Percentiles rank a stretch among this genome's conserved stretches.
These are phyloP conservation scores for Drosophila jambulina DNA, from an alignment of 1,140 invertebrate species.

Conservation along the genomic window DNA sequence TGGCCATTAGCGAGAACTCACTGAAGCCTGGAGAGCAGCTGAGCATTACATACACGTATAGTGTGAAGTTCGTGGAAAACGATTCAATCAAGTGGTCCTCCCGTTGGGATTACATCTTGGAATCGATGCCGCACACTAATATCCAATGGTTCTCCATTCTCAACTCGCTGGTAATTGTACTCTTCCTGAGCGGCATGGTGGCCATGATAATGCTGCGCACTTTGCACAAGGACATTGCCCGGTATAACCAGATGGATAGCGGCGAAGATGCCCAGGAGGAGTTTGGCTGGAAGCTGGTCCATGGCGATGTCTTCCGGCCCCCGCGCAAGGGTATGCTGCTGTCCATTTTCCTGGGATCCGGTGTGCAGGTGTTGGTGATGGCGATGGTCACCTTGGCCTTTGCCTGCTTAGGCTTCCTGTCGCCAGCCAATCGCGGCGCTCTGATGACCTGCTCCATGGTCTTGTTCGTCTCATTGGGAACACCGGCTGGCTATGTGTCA, in stretches of 20 bases:
- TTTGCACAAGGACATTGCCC: slow-evolving; percentile 98
- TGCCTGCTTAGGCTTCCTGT: slow-evolving; percentile 98
- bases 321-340: slow-evolving; percentile 98
- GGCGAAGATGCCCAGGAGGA: slow-evolving; percentile 99
- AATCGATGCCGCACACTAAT: slow-evolving; percentile 99
- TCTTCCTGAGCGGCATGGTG: slow-evolving; percentile 98
- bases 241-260: slow-evolving; percentile 98
- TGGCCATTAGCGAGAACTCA: slow-evolving; percentile 89
- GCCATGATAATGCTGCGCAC: slow-evolving; percentile 99
- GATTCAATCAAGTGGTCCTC: slow-evolving; percentile 98
- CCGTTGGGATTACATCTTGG: slow-evolving; percentile 99
- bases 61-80: slow-evolving; percentile 92
- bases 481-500: slow-evolving; percentile 97
- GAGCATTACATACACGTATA: slow-evolving; percentile 94
- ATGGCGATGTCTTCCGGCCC: slow-evolving; percentile 97
- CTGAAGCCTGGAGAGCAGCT: slow-evolving; percentile 87
- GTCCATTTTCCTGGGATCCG: slow-evolving; percentile 97
- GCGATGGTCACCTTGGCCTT: slow-evolving; percentile 94
- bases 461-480: slow-evolving; percentile 97
- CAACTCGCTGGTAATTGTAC: slow-evolving; percentile 95
- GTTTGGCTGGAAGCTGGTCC: slow-evolving; percentile 99
- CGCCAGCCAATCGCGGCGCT: slow-evolving; percentile 98
- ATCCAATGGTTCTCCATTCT: slow-evolving; percentile 99
- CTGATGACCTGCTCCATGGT: slow-evolving; percentile 99
- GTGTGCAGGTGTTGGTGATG: slow-evolving; percentile 95